These are phyloP conservation scores for Pantherophis alleghaniensis DNA, from an alignment of 2,797 vertebrate species.

Conservation along the genomic window DNA sequence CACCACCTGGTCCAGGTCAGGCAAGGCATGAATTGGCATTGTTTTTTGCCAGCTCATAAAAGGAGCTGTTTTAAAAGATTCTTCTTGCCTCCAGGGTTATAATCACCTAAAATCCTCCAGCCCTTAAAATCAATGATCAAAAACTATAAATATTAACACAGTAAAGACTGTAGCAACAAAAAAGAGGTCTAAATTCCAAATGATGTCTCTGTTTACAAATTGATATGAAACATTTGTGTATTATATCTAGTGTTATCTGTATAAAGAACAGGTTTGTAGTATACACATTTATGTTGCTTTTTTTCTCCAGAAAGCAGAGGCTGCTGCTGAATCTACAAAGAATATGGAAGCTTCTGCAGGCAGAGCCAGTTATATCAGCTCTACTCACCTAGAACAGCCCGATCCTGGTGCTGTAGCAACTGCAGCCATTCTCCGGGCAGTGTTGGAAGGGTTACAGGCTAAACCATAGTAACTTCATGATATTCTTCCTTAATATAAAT, in stretches of 20 bases:
- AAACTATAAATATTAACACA: background rate
- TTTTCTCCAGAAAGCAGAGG: slow-evolving; percentile 76
- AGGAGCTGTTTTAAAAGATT: background rate
- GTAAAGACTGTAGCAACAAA: background rate
- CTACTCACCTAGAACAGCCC: slow-evolving; percentile 76
- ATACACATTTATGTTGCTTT: background rate
- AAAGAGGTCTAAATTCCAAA: background rate
- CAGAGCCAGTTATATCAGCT: slow-evolving; percentile 89
- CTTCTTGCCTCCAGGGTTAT: background rate
- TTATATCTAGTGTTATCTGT: background rate
- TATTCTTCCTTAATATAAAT: background rate
- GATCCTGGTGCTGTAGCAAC: slow-evolving; percentile 88
- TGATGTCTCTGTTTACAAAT: background rate
- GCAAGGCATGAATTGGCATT: background rate
- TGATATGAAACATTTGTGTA: background rate
- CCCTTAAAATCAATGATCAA: background rate
- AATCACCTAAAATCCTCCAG: background rate
- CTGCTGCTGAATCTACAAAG: slow-evolving; percentile 82
- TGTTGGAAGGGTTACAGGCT: slow-evolving; percentile 72
- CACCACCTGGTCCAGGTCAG: background rate
- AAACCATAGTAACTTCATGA: background rate
- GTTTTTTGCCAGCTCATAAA: background rate
- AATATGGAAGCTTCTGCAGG: slow-evolving; percentile 84
- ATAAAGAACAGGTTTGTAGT: background rate
- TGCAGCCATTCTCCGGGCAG: slow-evolving; percentile 78